Evolutionary conservation across 2,113 vertebrate genomes (phyloP).

Genomic region (Daboia siamensis): DNA sequence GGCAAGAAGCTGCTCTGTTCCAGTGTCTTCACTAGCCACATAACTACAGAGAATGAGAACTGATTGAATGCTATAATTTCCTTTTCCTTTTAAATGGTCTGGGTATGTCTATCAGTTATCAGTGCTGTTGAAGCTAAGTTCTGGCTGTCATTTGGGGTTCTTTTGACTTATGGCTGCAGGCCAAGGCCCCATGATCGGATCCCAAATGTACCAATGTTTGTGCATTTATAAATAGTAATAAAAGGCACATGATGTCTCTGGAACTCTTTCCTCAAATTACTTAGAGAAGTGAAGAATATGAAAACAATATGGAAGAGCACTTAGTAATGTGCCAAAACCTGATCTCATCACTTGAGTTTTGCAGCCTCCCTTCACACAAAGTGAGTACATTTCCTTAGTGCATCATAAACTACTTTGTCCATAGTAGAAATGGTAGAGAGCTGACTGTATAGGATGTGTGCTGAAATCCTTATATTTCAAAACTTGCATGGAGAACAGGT

Average conservation of each 20-base stretch:
- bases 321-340: background rate
- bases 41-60: background rate
- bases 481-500: background rate
- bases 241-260: background rate
- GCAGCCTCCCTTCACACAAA: constrained; percentile 24
- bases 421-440: background rate
- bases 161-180: background rate
- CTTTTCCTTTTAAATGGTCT: background rate
- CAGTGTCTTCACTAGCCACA: background rate
- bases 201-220: background rate
- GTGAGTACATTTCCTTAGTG: background rate
- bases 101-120: background rate
- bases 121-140: background rate
- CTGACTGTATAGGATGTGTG: background rate
- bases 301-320: background rate
- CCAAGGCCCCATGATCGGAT: background rate
- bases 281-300: background rate
- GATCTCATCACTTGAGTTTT: constrained; percentile 2
- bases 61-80: background rate
- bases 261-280: background rate
- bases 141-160: background rate
- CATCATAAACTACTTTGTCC: background rate
- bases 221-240: background rate
- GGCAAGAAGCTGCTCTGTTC: background rate
- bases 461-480: background rate